A percentile compares a stretch with the other conserved stretches of the same genome.
Conservation (phyloP, 1,140 invertebrate genomes). For the Caenorhabditis inopinata region DNA sequence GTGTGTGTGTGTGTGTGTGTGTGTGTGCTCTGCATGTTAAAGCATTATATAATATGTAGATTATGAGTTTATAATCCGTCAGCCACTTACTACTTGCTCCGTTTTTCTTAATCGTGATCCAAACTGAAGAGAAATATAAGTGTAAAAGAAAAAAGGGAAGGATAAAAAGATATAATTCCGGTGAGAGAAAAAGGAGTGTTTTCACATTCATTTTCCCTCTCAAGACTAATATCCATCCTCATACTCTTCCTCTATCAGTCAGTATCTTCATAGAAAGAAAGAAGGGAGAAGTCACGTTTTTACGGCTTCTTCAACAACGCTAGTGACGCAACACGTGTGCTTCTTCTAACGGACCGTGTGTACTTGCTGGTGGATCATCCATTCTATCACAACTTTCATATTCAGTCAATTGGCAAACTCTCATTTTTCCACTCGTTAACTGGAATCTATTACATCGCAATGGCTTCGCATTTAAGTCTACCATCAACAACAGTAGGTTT, state of each 20-base stretch:
- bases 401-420: background rate
- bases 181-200: constrained; percentile 8
- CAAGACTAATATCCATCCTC: constrained; percentile 11
- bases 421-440: no score
- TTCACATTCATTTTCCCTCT: constrained; percentile 8
- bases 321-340: no score
- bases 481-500: constrained; percentile 28
- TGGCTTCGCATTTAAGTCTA: background rate
- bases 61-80: constrained; percentile 9
- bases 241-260: constrained; percentile 21
- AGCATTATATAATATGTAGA: constrained; percentile 20
- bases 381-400: background rate
- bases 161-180: constrained; percentile 34
- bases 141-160: constrained; percentile 2
- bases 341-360: background rate
- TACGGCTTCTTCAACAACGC: no score
- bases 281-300: background rate
- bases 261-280: constrained; percentile 20
- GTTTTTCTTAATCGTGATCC: background rate
- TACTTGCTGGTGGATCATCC: no score
- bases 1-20: background rate
- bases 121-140: background rate
- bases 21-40: background rate
- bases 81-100: background rate
- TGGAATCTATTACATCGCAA: background rate